Base-by-base conservation (phyloP, 2,113 vertebrate genomes). In the Oreochromis niloticus region DNA sequence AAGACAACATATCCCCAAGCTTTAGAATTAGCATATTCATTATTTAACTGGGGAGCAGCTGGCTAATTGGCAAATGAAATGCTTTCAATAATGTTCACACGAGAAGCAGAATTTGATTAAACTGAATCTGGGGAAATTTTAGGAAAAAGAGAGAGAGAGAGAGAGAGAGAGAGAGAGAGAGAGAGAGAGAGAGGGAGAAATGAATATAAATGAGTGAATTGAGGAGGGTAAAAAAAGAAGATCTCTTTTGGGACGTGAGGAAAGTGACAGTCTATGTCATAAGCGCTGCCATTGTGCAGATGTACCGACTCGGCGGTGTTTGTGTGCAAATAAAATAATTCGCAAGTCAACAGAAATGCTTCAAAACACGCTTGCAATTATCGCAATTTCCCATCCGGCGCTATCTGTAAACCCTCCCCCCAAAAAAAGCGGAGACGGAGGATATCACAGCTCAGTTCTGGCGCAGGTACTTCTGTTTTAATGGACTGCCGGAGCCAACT, bases 61-160 rank as follows among this genome's bases (percentile, higher is more conserved):
- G 93, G 94, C 95, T 96, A 95, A 96, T 95, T 95, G 92, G 93
- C 93, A 94, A 93, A 95, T 93, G 91, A 94, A 95, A 93, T 91
- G 91, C 90, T 91, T 92, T 92, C 92, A 91, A 89, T 94, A 93
- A 92, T 91, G 89, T 94, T 94, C 91, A 93, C 90, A 93, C 50
- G 85, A 94, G 92, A 93, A 95, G 94, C 80, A 17, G 89, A 91
- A 94, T 94, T 95, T 92, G 90, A 94, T 95, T 94, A 91, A 94
- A 93, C 82, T 68, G 89, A 94, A 94, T 91, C 91, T 92, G 87
- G 93, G 91, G 86, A 89, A 93, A 94, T 92, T 83, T 92, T 61
- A 43, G 83, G 89, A 85, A 91, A 90, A 75, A 73, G 30, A 63
- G 16, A 27, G 59, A 63, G 16, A 73, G 59, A 63, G 16, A 27